Percentiles rank a stretch among this genome's conserved stretches.
These are phyloP conservation scores for Craterocephalus amniculus DNA, from an alignment of 2,797 vertebrate species.

Conservation along the genomic window DNA sequence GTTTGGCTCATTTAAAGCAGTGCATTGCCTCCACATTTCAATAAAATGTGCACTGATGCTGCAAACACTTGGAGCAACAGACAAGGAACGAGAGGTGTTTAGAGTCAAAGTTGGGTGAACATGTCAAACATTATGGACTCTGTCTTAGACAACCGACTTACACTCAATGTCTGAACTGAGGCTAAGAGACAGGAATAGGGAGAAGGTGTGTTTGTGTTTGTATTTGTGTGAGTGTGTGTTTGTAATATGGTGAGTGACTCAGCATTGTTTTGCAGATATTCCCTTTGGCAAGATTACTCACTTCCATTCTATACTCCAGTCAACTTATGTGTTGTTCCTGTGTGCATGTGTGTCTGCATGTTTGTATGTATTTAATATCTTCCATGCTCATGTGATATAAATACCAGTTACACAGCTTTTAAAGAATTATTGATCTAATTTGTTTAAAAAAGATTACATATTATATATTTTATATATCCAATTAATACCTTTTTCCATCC, in stretches of 20 bases:
- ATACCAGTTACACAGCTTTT: conserved; percentile 2
- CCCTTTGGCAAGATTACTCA: conserved; percentile 50
- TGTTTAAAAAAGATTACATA: too few relatives aligned
- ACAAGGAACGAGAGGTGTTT: too few relatives aligned
- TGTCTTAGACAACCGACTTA: too few relatives aligned
- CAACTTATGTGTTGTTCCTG: conserved; percentile 9
- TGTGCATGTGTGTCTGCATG: conserved; percentile 1
- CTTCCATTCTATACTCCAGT: conserved; percentile 14
- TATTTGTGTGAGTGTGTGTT: background rate
- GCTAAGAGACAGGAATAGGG: too few relatives aligned
- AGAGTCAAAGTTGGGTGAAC: too few relatives aligned
- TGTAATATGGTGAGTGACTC: conserved; percentile 39
- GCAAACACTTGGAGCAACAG: too few relatives aligned
- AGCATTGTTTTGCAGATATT: conserved; percentile 17
- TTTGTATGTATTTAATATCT: background rate
- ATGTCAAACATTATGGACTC: conserved; percentile 9
- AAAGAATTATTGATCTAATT: background rate
- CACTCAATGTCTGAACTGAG: too few relatives aligned
- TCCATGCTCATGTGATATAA: conserved; percentile 9
- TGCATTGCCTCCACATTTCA: background rate
- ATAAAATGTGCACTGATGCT: background rate
- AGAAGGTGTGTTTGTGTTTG: background rate
- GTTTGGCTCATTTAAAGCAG: background rate
- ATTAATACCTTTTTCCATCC: background rate
- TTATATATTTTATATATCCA: background rate